Conservation (phyloP, 1,140 invertebrate genomes). For the Euwallacea similis region DNA sequence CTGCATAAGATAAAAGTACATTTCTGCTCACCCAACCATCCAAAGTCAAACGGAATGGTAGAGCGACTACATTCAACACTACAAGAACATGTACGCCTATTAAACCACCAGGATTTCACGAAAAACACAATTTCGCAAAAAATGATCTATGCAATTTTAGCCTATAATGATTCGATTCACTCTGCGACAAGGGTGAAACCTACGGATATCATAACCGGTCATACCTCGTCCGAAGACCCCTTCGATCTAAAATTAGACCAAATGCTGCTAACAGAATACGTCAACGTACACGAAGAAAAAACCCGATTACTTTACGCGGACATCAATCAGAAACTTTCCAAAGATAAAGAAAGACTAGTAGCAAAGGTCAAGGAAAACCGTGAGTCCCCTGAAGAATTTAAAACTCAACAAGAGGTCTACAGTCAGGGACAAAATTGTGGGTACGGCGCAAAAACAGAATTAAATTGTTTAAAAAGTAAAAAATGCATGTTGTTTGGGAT, state of each 20-base stretch:
- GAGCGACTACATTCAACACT: too few species aligned
- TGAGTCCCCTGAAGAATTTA: slow-evolving; percentile 4
- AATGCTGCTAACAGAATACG: slow-evolving; percentile 19
- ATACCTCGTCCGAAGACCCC: slow-evolving; percentile 6
- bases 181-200: slow-evolving; percentile 24
- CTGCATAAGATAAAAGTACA: not conserved
- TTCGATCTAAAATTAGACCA: slow-evolving; percentile 20
- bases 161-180: slow-evolving; percentile 26
- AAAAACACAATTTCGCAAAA: slow-evolving; percentile 3
- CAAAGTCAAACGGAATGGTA: not conserved
- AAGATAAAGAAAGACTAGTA: slow-evolving; percentile 17
- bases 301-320: slow-evolving; percentile 11
- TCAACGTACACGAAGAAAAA: slow-evolving; percentile 21
- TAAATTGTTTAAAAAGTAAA: too few species aligned
- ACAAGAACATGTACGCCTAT: slow-evolving; percentile 20
- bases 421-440: too few species aligned
- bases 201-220: slow-evolving; percentile 10
- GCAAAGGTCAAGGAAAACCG: slow-evolving; percentile 11
- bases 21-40: not conserved
- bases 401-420: slow-evolving; percentile 11
- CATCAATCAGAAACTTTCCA: slow-evolving; percentile 10
- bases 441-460: too few species aligned
- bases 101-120: slow-evolving; percentile 13
- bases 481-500: too few species aligned
- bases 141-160: slow-evolving; percentile 34